Conservation (phyloP, 2,113 vertebrate species). For the Cercopithecus mona region DNA sequence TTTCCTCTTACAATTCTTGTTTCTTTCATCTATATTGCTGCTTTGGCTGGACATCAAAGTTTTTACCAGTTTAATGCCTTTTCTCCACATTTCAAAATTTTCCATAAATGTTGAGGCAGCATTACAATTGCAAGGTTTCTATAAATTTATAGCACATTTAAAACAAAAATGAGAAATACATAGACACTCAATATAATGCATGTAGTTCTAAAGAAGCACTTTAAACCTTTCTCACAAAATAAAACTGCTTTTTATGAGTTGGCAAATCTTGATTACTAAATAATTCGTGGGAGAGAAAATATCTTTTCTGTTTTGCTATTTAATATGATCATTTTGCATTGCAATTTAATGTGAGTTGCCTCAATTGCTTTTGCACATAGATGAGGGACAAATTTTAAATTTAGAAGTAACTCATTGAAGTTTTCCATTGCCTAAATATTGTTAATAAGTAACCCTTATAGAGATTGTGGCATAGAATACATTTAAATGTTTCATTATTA, state of each 20-base stretch:
- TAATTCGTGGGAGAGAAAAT: neutral
- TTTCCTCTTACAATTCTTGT: neutral
- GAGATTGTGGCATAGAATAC: neutral
- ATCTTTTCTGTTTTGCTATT: neutral
- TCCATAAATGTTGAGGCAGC: neutral
- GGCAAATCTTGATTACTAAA: neutral
- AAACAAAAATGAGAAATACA: neutral
- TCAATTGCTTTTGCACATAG: neutral
- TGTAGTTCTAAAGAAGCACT: neutral
- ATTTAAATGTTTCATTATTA: neutral
- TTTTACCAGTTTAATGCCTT: neutral
- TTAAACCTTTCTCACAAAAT: neutral
- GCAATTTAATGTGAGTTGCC: neutral
- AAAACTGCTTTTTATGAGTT: neutral
- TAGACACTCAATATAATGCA: fast-evolving
- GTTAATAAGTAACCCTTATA: neutral
- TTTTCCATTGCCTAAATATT: neutral
- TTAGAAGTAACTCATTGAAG: neutral
- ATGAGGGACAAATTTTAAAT: neutral
- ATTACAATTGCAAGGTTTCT: neutral
- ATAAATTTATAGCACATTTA: neutral
- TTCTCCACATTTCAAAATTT: neutral
- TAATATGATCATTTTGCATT: neutral
- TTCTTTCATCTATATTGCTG: neutral
- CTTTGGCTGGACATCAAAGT: neutral